Evolutionary conservation across 1,140 invertebrate genomes (phyloP).

Genomic region (Lordiphosa stackelbergi): DNA sequence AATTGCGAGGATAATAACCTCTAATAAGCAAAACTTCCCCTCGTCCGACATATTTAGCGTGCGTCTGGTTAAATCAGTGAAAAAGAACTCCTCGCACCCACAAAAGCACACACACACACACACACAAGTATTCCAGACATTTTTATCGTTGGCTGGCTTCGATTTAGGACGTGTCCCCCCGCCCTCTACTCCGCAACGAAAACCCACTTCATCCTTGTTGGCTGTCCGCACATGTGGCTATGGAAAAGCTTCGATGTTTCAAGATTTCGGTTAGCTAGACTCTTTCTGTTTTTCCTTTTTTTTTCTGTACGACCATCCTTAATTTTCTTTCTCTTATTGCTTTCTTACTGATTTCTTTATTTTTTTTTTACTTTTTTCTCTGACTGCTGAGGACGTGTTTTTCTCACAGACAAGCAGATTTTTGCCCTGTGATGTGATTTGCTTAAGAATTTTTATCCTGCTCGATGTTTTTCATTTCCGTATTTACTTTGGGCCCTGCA

Average conservation of each 20-base stretch:
- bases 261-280: conserved; percentile 16
- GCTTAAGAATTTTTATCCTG: conserved; percentile 39
- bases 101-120: neutral
- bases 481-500: conserved; percentile 18
- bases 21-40: conserved; percentile 56
- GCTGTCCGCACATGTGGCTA: conserved; percentile 31
- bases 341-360: conserved; percentile 20
- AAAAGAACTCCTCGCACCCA: conserved; percentile 42
- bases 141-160: conserved; percentile 76
- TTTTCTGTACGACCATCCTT: conserved; percentile 58
- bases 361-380: conserved; percentile 12
- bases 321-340: conserved; percentile 44
- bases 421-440: conserved; percentile 67
- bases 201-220: conserved; percentile 5
- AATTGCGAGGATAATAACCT: conserved; percentile 74
- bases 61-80: conserved; percentile 64
- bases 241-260: conserved; percentile 29
- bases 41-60: conserved; percentile 27
- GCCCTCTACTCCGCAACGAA: neutral
- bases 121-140: conserved; percentile 70
- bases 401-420: conserved; percentile 64
- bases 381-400: conserved; percentile 46
- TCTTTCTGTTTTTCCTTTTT: conserved; percentile 19
- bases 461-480: conserved; percentile 25
- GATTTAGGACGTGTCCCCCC: conserved; percentile 61